Conservation (phyloP, 2,888 invertebrate genomes). For the Caenorhabditis sp. region DNA sequence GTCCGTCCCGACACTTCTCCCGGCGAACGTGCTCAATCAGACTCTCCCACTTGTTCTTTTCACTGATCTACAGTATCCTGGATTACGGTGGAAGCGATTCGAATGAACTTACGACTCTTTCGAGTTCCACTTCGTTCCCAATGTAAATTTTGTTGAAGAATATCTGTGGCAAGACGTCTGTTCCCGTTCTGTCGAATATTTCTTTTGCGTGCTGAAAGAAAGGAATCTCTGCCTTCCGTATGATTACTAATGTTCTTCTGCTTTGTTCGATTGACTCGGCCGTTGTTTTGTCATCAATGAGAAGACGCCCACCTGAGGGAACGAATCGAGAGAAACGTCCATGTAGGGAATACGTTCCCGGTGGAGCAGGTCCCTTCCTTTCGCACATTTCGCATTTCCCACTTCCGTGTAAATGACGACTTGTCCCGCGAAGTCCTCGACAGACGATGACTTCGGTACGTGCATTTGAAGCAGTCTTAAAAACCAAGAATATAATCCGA, state of each 20-base stretch:
- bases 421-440: constrained; percentile 46
- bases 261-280: constrained; percentile 41
- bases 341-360: constrained; percentile 77
- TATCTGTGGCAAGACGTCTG: constrained; percentile 80
- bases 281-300: constrained; percentile 16
- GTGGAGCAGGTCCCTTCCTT: constrained; percentile 50
- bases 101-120: constrained; percentile 75
- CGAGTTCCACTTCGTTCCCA: constrained; percentile 79
- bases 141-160: constrained; percentile 80
- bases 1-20: constrained; percentile 43
- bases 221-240: constrained; percentile 14
- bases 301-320: constrained; percentile 73
- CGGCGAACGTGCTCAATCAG: constrained; percentile 76
- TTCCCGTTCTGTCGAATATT: constrained; percentile 76
- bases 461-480: constrained; percentile 20
- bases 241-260: constrained; percentile 10
- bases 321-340: constrained; percentile 79
- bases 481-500: constrained; percentile 21
- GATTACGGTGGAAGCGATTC: neutral
- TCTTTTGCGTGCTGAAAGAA: constrained; percentile 72
- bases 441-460: constrained; percentile 30
- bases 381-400: constrained; percentile 54
- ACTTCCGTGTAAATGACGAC: constrained; percentile 61
- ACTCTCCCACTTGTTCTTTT: constrained; percentile 62
- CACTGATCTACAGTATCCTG: constrained; percentile 31